Base-by-base conservation (phyloP, 2,113 vertebrate species). In the Melanerpes formicivorus region DNA sequence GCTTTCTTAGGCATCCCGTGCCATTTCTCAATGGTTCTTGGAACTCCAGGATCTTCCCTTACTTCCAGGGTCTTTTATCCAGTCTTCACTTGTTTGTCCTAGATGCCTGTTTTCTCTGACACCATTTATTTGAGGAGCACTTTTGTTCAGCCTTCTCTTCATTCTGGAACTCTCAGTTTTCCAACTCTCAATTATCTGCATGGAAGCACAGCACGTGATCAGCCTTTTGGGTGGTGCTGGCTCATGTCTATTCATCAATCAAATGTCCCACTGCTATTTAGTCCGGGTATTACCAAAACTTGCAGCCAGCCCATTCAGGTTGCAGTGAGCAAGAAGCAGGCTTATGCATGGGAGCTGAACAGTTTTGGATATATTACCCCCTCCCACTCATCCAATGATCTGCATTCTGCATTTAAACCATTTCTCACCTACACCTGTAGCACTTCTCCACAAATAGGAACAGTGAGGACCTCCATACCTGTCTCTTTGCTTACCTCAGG, bases 301-400 rank as follows among this genome's bases (percentile, higher is more conserved):
- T 54, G 27, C 37, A 77, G 14, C 21, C 59, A 72, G 12, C 16
- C 48, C 30, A 3, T 34, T 26, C 21, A 13, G 37, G 52, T 25
- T 76, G 50, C 55, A 55, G 5, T 5, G 34, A 77, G 46, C 34
- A 32, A 90, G 71, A 72, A 73, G 30, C 56, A 69, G 87, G 26
- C 27, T 50, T 56, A 2, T 21, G 50, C 22, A 7, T 26, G 40
- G 44, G n/a, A 7, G 11, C 8, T 2, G 4, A 27, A 8, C 11
- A 25, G 29, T 7, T 74, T 63, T 55, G 72, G 67, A 18, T 3
- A 0, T 5, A 12, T 30, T 76, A 9, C 5, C 42, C 3, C 42
- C 50, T 54, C 56, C 29, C 27, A 6, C 37, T 9, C 5, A 0
- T 18, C 2, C 50, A 40, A 0, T 63, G 34, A 14, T 17, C n/a